Evolutionary conservation across 2,888 invertebrate species (phyloP), one percentile per base, ranked within the genome.

Genomic region (Pterostichus madidus): DNA sequence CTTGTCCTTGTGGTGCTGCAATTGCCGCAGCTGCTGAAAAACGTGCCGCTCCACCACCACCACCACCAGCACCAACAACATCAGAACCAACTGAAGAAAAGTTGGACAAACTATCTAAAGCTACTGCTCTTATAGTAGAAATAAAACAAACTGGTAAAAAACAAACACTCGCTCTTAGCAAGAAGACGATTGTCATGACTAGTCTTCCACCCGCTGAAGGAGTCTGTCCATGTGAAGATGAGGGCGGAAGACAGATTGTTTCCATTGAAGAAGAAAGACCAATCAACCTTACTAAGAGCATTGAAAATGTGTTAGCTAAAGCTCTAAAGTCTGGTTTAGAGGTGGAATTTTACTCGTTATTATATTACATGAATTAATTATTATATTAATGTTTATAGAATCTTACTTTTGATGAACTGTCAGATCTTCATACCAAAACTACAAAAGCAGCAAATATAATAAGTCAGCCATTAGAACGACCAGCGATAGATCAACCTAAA

Each of bases 361-460:
- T 59, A 59, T 13, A 59, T 24, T 52, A 56, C 35, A 13, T 13
- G n/a, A 15, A 46, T 73, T 15, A 46, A 52, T n/a, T 73, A 31
- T 17, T 49, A 13, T 31, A 6, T 52, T 75, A 24, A 83, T 83
- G 84, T 61, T 85, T 87, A 80, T 86, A 92, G 92, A 86, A 87
- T 6, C 87, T 93, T 71, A 90, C 91, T 73, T 89, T 90, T 15
- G 91, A 92, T 86, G 93, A 93, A 85, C 86, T 93, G n/a, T 91
- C 92, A 17, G 91, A 91, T 84, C 80, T 93, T 15, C 92, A 93
- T 85, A 87, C 91, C 0, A 92, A 91, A 89, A 91, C 92, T 46
- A 92, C 92, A 85, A 91, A 91, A 5, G 91, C 90, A 2, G 92
- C 92, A 89, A 91, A 90, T 84, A 83, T 91, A 2, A 87, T 71